A percentile compares a stretch with the other conserved stretches of the same genome.
These are phyloP conservation scores for Cataglyphis albicans DNA, from an alignment of 2,888 invertebrate genomes.

Conservation along the genomic window DNA sequence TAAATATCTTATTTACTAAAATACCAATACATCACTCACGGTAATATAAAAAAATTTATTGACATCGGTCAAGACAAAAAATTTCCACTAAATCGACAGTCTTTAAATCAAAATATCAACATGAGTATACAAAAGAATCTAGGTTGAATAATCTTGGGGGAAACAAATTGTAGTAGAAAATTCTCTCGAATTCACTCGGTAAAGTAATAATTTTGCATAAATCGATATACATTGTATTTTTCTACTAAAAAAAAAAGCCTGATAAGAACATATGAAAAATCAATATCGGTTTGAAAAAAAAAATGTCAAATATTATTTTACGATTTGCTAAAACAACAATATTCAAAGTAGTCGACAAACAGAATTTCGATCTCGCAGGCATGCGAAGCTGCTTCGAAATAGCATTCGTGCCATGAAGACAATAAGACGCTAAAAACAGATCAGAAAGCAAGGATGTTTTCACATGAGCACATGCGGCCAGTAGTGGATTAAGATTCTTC, in stretches of 20 bases:
- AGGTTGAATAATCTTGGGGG: slow-evolving; percentile 26
- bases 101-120: neutral
- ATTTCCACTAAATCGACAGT: slow-evolving; percentile 24
- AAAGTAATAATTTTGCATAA: slow-evolving; percentile 38
- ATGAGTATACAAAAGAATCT: slow-evolving; percentile 3
- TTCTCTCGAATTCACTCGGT: slow-evolving; percentile 19
- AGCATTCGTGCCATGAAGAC: slow-evolving; percentile 44
- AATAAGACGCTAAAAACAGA: slow-evolving; percentile 39
- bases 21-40: neutral
- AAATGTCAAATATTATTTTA: neutral
- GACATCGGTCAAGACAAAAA: neutral
- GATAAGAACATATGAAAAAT: neutral
- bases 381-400: slow-evolving; percentile 27
- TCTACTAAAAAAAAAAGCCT: neutral
- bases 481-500: slow-evolving; percentile 46
- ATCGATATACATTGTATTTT: slow-evolving; percentile 12
- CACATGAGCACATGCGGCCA: slow-evolving; percentile 31
- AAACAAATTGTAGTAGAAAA: neutral
- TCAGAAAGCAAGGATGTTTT: slow-evolving; percentile 49
- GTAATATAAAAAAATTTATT: slow-evolving; percentile 7
- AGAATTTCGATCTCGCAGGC: slow-evolving; percentile 20
- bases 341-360: neutral
- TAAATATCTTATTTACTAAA: neutral
- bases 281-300: neutral
- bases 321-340: neutral